Percentiles rank a stretch among this genome's conserved stretches.
Conservation (phyloP, 2,888 invertebrate genomes). For the Frankliniella intonsa region DNA sequence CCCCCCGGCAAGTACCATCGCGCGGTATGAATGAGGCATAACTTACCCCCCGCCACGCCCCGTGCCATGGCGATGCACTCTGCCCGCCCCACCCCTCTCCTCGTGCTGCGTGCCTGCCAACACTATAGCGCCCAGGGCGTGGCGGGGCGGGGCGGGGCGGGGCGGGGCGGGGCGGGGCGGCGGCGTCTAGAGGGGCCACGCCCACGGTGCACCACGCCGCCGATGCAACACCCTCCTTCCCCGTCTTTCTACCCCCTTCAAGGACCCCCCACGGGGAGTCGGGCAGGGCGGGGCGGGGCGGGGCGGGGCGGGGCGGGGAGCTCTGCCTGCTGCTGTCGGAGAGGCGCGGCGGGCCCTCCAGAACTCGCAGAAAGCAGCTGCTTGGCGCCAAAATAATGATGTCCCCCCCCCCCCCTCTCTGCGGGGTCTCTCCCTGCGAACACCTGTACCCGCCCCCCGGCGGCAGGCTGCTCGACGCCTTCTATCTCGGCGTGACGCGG, state of each 20-base stretch:
- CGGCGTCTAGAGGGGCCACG: not conserved
- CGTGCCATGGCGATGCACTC: not conserved
- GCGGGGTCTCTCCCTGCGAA: not conserved
- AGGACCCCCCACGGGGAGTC: not conserved
- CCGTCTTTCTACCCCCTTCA: too few relatives aligned
- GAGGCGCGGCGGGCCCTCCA: not conserved
- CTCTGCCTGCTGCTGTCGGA: not conserved
- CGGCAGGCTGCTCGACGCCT: not conserved
- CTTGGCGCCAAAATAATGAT: too few relatives aligned
- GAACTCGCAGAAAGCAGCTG: too few relatives aligned
- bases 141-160: not conserved
- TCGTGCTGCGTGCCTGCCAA: not conserved
- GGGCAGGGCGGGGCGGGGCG: not conserved
- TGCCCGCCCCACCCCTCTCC: not conserved
- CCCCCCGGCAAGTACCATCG: not conserved
- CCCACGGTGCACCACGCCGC: not conserved
- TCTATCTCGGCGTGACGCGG: not conserved
- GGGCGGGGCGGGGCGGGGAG: not conserved
- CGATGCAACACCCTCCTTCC: not conserved
- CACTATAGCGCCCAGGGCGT: not conserved
- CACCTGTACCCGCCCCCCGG: not conserved
- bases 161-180: not conserved
- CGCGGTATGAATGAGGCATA: conserved; percentile 4
- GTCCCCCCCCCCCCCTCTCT: not conserved
- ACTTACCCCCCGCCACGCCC: not conserved